Evolutionary conservation across 1,140 invertebrate genomes (phyloP).

Genomic region (Pachypeltis micranthus): DNA sequence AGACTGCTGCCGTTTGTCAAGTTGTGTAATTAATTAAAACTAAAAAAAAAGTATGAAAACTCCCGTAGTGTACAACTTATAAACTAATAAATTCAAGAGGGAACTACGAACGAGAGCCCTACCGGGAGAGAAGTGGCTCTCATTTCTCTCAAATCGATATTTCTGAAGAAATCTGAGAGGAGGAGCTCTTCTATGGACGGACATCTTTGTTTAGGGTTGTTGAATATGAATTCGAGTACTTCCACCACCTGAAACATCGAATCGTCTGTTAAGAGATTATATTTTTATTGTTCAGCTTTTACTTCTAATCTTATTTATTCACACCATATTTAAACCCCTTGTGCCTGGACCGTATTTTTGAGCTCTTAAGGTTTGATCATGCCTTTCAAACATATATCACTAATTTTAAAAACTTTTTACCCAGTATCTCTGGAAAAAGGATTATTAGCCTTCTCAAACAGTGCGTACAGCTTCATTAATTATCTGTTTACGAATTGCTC

Average conservation of each 20-base stretch:
- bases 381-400: too few species aligned
- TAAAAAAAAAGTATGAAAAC: too few species aligned
- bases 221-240: constrained; percentile 70
- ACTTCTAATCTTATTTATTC: neutral
- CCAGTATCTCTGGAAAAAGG: too few species aligned
- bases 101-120: constrained; percentile 24
- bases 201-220: constrained; percentile 46
- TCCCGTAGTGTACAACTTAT: too few species aligned
- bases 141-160: constrained; percentile 77
- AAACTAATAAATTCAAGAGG: too few species aligned
- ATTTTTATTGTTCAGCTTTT: neutral
- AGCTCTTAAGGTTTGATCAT: too few species aligned
- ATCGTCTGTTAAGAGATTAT: constrained; percentile 7
- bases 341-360: neutral
- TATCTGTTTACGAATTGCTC: too few species aligned
- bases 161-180: constrained; percentile 68
- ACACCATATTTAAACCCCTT: neutral
- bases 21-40: too few species aligned
- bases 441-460: too few species aligned
- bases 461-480: too few species aligned
- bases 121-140: constrained; percentile 46
- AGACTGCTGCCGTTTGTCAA: too few species aligned
- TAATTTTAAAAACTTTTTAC: too few species aligned
- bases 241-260: constrained; percentile 50
- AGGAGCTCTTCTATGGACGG: constrained; percentile 66